Percentiles rank a stretch among this genome's conserved stretches.
These are phyloP conservation scores for Girardia tigrina DNA, from an alignment of 2,888 invertebrate species.

Conservation along the genomic window DNA sequence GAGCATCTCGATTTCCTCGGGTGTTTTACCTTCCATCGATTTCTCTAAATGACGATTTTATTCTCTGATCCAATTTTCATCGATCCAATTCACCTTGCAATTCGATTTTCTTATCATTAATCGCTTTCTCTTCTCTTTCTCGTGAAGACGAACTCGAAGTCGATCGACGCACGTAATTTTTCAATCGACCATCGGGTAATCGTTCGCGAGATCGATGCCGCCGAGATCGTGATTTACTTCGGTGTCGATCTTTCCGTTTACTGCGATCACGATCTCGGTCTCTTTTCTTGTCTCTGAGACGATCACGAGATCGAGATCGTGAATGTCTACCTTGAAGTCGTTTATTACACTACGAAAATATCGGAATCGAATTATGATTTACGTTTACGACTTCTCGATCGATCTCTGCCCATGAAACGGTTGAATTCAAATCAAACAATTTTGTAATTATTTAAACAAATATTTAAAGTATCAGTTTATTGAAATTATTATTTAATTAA, in stretches of 20 bases:
- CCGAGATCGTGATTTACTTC: neutral
- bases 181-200: neutral
- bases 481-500: too few relatives aligned
- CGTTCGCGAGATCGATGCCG: neutral
- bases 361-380: neutral
- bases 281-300: neutral
- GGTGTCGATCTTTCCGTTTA: neutral
- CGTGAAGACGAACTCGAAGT: neutral
- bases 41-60: neutral
- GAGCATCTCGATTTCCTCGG: slow-evolving; percentile 59
- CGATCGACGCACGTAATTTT: neutral
- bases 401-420: neutral
- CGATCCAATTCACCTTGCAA: neutral
- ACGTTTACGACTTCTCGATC: neutral
- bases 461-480: too few relatives aligned
- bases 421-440: neutral
- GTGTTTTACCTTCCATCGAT: slow-evolving; percentile 27
- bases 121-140: neutral
- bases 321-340: neutral
- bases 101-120: neutral
- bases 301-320: neutral
- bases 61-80: neutral
- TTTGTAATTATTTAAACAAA: neutral
- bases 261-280: neutral
- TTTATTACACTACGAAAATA: neutral